phyloP scores from a whole-genome alignment of 2,113 vertebrate genomes.

The Poeciliopsis turrubarensis region DNA sequence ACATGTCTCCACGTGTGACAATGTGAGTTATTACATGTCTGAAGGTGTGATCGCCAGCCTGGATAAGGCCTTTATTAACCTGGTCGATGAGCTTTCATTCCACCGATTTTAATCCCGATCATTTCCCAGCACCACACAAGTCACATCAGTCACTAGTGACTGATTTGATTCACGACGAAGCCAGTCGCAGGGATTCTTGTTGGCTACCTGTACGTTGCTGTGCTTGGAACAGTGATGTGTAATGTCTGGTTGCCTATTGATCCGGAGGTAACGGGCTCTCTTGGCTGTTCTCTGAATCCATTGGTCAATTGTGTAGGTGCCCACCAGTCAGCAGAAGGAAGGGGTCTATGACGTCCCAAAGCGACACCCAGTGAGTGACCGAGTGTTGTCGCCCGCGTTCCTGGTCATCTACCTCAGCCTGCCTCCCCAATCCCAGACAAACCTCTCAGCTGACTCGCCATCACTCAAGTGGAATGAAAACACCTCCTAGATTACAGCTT shows the following conservation, averaged over 20 bases:
- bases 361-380: conserved; percentile 99
- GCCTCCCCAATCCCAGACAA: conserved; percentile 74
- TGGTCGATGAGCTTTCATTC: conserved; percentile 53
- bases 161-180: conserved; percentile 31
- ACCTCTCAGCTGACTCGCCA: conserved; percentile 65
- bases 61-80: conserved; percentile 61
- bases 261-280: conserved; percentile 67
- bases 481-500: background rate
- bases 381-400: conserved; percentile 69
- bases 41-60: conserved; percentile 61
- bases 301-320: conserved; percentile 86
- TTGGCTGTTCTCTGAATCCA: conserved; percentile 69
- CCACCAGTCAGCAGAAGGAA: conserved; percentile 99
- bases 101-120: conserved; percentile 72
- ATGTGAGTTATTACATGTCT: conserved; percentile 74
- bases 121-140: background rate
- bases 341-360: conserved; percentile 99
- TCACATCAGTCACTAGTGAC: conserved; percentile 16
- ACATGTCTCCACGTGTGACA: conserved; percentile 68
- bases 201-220: conserved; percentile 21
- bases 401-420: conserved; percentile 35
- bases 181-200: conserved; percentile 19
- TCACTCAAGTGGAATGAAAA: background rate
- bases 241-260: conserved; percentile 41
- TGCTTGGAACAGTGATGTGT: conserved; percentile 30